Evolutionary conservation across 1,140 invertebrate genomes (phyloP).

Genomic region (Drosophila mauritiana): DNA sequence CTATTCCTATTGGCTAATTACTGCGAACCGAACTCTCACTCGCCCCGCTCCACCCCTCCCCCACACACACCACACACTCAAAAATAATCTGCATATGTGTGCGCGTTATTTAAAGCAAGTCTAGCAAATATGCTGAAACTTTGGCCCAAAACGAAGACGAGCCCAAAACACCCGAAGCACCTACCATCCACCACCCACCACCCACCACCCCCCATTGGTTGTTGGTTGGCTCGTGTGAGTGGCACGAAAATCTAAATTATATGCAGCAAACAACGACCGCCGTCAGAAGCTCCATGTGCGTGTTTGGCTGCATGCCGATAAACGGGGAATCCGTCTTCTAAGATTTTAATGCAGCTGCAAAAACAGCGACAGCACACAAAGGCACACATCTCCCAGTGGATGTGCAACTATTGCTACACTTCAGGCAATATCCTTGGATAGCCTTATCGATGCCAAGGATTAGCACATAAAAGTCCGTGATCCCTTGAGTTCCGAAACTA

Average conservation of each 20-base stretch:
- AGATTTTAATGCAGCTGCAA: constrained; percentile 52
- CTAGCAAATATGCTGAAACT: constrained; percentile 72
- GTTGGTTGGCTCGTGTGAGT: constrained; percentile 4
- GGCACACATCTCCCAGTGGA: not conserved
- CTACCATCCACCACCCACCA: constrained; percentile 1
- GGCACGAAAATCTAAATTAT: constrained; percentile 57
- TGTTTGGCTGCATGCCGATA: constrained; percentile 15
- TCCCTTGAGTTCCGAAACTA: not conserved
- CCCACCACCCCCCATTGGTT: constrained; percentile 1
- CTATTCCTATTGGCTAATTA: constrained; percentile 81
- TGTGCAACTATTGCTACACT: not conserved
- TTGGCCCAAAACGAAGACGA: constrained; percentile 51
- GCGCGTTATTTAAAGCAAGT: constrained; percentile 60
- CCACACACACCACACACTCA: constrained; percentile 11
- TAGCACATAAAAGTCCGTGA: not conserved
- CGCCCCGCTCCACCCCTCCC: not conserved
- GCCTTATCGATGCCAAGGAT: not conserved
- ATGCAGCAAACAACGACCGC: constrained; percentile 20
- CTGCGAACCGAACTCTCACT: constrained; percentile 34
- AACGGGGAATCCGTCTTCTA: constrained; percentile 32
- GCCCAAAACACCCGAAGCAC: constrained; percentile 41
- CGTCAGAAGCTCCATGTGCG: not conserved
- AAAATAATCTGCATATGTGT: constrained; percentile 70
- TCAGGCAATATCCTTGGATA: not conserved
- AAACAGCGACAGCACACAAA: constrained; percentile 3